These are phyloP conservation scores for Zaprionus capensis DNA, from an alignment of 1,140 invertebrate genomes.

Conservation along the genomic window DNA sequence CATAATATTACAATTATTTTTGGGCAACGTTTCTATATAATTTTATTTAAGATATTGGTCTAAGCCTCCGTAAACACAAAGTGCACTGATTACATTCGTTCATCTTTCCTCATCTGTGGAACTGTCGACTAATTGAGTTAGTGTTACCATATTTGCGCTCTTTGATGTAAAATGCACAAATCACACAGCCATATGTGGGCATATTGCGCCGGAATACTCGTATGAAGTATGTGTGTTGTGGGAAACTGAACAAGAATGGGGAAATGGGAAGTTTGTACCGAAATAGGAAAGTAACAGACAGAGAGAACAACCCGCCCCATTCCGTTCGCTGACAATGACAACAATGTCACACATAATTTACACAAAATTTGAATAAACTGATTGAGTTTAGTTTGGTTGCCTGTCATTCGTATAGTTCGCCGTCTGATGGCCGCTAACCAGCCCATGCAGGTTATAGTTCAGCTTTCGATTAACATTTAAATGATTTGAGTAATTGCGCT, in stretches of 20 bases:
- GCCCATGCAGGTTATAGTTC: conserved; percentile 39
- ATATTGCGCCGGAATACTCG: conserved; percentile 10
- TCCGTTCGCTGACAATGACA: conserved; percentile 6
- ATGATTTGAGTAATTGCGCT: conserved; percentile 48
- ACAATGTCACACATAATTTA: conserved; percentile 71
- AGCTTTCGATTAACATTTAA: conserved; percentile 68
- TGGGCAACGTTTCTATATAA: no score
- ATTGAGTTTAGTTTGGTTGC: conserved; percentile 65
- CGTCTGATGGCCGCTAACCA: neutral
- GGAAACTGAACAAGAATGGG: neutral
- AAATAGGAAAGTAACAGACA: neutral
- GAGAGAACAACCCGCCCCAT: neutral
- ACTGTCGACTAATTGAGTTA: conserved; percentile 56
- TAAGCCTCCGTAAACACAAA: neutral
- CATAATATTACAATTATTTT: no score
- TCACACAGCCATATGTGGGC: conserved; percentile 43
- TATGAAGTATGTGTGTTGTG: conserved; percentile 1
- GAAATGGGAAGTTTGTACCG: neutral
- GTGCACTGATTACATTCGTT: neutral
- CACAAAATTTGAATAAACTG: conserved; percentile 81
- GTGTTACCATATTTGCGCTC: conserved; percentile 41
- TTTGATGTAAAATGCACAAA: conserved; percentile 53
- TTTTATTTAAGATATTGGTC: neutral
- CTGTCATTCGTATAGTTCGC: conserved; percentile 48
- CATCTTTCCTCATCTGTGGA: neutral